A percentile compares a stretch with the other conserved stretches of the same genome.
Conservation (phyloP, 2,113 vertebrate genomes). For the Alaudala cheleensis region DNA sequence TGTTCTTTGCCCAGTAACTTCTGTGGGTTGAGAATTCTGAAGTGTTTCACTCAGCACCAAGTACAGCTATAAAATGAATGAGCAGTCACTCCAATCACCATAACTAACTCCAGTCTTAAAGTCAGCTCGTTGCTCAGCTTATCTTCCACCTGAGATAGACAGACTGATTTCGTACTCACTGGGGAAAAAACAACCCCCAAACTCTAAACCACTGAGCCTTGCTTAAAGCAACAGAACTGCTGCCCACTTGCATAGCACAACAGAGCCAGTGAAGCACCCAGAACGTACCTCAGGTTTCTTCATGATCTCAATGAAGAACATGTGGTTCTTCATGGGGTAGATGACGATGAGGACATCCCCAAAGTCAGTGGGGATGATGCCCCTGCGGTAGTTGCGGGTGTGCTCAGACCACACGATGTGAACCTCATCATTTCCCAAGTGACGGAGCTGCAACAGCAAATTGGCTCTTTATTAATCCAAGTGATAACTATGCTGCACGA, state of each 20-base stretch:
- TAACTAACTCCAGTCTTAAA: neutral
- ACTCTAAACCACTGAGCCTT: neutral
- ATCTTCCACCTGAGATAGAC: neutral
- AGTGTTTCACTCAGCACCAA: neutral
- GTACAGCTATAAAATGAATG: neutral
- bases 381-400: slow-evolving; percentile 92
- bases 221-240: neutral
- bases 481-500: slow-evolving; percentile 67
- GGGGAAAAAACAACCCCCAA: neutral
- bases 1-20: neutral
- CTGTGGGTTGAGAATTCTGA: neutral
- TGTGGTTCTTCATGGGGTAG: slow-evolving; percentile 98
- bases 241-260: neutral
- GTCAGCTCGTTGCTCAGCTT: neutral
- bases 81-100: neutral
- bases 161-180: neutral
- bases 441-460: slow-evolving; percentile 89
- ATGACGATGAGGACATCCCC: slow-evolving; percentile 97
- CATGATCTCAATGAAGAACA: slow-evolving; percentile 94
- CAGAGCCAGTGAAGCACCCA: neutral
- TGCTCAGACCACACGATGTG: slow-evolving; percentile 99
- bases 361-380: slow-evolving; percentile 97
- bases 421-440: slow-evolving; percentile 99
- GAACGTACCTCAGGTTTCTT: slow-evolving; percentile 93
- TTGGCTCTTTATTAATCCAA: slow-evolving; percentile 74